These are phyloP conservation scores for Drosophila hamatofila DNA, from an alignment of 2,888 invertebrate species.

Conservation along the genomic window DNA sequence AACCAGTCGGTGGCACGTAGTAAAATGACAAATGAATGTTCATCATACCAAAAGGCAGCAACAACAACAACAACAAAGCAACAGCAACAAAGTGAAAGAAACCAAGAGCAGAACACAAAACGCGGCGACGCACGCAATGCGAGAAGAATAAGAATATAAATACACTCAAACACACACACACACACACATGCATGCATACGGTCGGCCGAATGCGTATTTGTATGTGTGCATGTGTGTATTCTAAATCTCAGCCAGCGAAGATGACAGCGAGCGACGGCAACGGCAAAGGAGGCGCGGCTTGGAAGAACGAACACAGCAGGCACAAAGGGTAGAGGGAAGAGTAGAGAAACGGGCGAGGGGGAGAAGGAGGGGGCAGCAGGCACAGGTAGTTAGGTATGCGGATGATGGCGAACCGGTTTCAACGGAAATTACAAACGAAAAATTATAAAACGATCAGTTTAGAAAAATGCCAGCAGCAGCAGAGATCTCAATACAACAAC, in stretches of 20 bases:
- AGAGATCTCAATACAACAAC: constrained; percentile 31
- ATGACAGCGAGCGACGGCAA: constrained; percentile 30
- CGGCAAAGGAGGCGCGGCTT: constrained; percentile 57
- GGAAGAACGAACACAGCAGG: constrained; percentile 34
- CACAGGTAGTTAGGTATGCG: constrained; percentile 81
- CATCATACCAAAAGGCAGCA: constrained; percentile 57
- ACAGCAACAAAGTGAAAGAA: constrained; percentile 47
- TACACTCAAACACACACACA: constrained; percentile 24
- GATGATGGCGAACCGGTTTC: constrained; percentile 85
- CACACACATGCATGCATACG: background rate
- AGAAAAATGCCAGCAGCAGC: constrained; percentile 73
- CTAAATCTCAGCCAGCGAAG: constrained; percentile 67
- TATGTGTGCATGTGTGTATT: constrained; percentile 43
- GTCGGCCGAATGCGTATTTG: constrained; percentile 1
- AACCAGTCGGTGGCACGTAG: constrained; percentile 78
- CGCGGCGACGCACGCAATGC: constrained; percentile 62
- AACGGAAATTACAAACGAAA: constrained; percentile 85
- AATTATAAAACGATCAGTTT: constrained; percentile 82
- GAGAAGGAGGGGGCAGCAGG: constrained; percentile 40
- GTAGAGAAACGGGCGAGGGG: constrained; percentile 7
- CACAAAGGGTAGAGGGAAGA: constrained; percentile 26
- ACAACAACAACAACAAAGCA: constrained; percentile 27
- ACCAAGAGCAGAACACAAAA: constrained; percentile 49
- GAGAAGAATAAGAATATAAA: constrained; percentile 66
- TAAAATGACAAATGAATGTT: constrained; percentile 81